Percentiles rank a stretch among this genome's conserved stretches.
Evolutionary conservation across 2,888 invertebrate species (phyloP).

Genomic region (Ichneumoninae sp.): DNA sequence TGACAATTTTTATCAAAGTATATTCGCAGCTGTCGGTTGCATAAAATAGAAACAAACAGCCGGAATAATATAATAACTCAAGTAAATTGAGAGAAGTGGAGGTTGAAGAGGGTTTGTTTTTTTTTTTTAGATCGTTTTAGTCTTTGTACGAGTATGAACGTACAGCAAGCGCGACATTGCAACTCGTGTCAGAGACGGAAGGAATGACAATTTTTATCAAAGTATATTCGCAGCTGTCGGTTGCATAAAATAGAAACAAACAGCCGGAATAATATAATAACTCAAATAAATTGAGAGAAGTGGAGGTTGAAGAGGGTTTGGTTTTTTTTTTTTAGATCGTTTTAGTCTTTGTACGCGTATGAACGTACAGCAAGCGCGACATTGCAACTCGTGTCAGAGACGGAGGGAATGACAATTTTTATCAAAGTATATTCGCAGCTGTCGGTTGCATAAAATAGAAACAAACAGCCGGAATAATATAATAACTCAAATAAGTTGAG

Average conservation of each 20-base stretch:
- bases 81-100: slow-evolving; percentile 13
- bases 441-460: background rate
- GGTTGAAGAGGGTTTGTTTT: background rate
- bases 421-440: slow-evolving; percentile 17
- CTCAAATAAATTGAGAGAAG: slow-evolving; percentile 11
- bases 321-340: background rate
- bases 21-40: slow-evolving; percentile 14
- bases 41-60: slow-evolving; percentile 15
- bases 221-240: slow-evolving; percentile 8
- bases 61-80: slow-evolving; percentile 38
- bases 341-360: slow-evolving; percentile 12
- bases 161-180: slow-evolving; percentile 12
- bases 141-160: slow-evolving; percentile 12
- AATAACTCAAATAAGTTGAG: slow-evolving; percentile 27
- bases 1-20: background rate
- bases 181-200: background rate
- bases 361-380: slow-evolving; percentile 7
- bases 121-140: background rate
- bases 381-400: background rate
- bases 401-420: background rate
- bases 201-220: background rate
- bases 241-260: slow-evolving; percentile 11
- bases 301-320: slow-evolving; percentile 2
- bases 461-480: slow-evolving; percentile 33
- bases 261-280: slow-evolving; percentile 37